phyloP scores from a whole-genome alignment of 2,888 invertebrate genomes.

The Lampropteryx suffumata region DNA sequence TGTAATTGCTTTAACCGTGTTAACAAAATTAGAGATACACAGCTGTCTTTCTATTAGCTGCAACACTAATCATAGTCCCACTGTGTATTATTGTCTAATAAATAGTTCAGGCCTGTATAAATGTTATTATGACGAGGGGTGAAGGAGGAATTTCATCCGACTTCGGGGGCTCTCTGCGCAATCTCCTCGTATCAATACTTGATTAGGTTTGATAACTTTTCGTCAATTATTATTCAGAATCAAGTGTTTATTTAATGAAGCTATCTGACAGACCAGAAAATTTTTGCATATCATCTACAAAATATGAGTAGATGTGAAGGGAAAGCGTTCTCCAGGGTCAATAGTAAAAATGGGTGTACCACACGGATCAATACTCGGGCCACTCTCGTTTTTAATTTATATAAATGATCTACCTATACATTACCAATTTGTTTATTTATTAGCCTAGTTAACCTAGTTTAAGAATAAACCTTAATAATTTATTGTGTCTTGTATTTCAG shows the following conservation, averaged over 20 bases:
- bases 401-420: too few relatives aligned
- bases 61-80: background rate
- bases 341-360: too few relatives aligned
- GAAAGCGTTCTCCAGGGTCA: too few relatives aligned
- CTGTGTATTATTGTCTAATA: conserved; percentile 31
- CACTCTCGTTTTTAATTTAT: too few relatives aligned
- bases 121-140: conserved; percentile 19
- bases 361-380: too few relatives aligned
- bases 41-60: conserved; percentile 3
- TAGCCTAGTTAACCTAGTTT: too few relatives aligned
- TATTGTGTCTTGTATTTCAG: too few relatives aligned
- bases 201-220: conserved; percentile 12
- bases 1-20: too few relatives aligned
- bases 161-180: conserved; percentile 15
- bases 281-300: background rate
- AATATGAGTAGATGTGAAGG: too few relatives aligned
- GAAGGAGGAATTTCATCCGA: conserved; percentile 2
- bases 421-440: too few relatives aligned
- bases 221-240: conserved; percentile 13
- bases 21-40: background rate
- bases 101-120: conserved; percentile 29
- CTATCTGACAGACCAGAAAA: background rate
- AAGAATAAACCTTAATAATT: too few relatives aligned
- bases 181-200: conserved; percentile 19
- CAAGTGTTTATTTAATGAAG: background rate